These are phyloP conservation scores for Lordiphosa fenestrarum DNA, from an alignment of 2,888 invertebrate genomes.

Conservation along the genomic window DNA sequence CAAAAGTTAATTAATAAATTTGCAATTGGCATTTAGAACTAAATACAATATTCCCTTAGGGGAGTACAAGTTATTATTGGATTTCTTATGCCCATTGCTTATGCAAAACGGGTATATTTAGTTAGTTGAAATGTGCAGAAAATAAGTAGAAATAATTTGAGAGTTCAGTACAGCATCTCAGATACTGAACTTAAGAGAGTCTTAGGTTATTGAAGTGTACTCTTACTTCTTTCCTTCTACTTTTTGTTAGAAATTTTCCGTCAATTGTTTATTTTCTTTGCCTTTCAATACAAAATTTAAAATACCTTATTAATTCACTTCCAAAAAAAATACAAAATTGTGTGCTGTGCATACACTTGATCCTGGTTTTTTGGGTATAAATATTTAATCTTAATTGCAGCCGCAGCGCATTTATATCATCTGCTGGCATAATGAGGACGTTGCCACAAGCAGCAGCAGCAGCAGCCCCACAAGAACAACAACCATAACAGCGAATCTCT, in stretches of 20 bases:
- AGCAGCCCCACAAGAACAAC: conserved; percentile 23
- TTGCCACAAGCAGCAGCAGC: conserved; percentile 17
- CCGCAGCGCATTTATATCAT: conserved; percentile 39
- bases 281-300: conserved; percentile 1
- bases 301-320: conserved; percentile 14
- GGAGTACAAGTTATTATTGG: too few species aligned
- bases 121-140: too few species aligned
- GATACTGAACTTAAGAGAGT: too few species aligned
- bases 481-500: conserved; percentile 44
- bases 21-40: too few species aligned
- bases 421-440: conserved; percentile 25
- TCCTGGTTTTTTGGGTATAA: conserved; percentile 22
- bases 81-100: too few species aligned
- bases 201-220: conserved; percentile 4
- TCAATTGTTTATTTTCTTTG: background rate
- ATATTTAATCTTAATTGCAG: conserved; percentile 51
- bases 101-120: background rate
- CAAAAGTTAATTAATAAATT: too few species aligned
- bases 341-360: conserved; percentile 19
- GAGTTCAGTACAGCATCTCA: too few species aligned
- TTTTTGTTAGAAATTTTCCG: conserved; percentile 2
- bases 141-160: too few species aligned
- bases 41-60: too few species aligned
- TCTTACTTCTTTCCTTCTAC: conserved; percentile 20
- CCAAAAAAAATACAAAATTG: conserved; percentile 25